Conservation (phyloP, 2,888 invertebrate species). For the Allygus modestus region DNA sequence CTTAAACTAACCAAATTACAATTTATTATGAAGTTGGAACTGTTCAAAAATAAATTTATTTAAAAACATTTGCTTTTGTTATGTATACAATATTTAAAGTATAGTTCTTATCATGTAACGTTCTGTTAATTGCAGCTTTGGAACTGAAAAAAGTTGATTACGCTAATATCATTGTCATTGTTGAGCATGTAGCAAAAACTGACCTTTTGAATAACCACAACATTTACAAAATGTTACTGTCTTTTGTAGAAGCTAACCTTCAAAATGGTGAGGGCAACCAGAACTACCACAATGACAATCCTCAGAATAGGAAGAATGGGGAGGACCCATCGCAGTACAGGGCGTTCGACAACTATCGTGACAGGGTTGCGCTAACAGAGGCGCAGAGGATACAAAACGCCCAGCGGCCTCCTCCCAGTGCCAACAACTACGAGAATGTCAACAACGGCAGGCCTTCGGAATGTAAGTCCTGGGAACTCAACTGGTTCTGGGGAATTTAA, state of each 20-base stretch:
- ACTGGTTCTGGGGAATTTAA: too few species aligned
- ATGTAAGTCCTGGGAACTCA: constrained; percentile 9
- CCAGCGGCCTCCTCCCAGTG: background rate
- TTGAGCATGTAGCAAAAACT: too few species aligned
- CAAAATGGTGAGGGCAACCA: background rate
- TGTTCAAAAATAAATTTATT: too few species aligned
- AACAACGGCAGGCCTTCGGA: constrained; percentile 16
- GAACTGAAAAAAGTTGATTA: too few species aligned
- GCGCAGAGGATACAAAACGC: constrained; percentile 17
- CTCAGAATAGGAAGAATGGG: constrained; percentile 3
- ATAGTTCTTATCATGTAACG: too few species aligned
- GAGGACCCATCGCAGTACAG: constrained; percentile 40
- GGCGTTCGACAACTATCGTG: constrained; percentile 29
- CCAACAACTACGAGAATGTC: constrained; percentile 43
- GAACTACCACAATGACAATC: constrained; percentile 4
- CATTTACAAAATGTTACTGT: background rate
- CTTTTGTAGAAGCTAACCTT: background rate
- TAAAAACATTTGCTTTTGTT: too few species aligned
- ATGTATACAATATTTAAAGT: too few species aligned
- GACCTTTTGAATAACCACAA: too few species aligned
- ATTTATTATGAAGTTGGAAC: too few species aligned
- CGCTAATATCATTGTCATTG: too few species aligned
- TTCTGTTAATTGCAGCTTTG: too few species aligned
- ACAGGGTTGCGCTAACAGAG: constrained; percentile 12
- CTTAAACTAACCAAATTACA: too few species aligned